Conservation (phyloP, 2,113 vertebrate genomes). For the Meriones unguiculatus region DNA sequence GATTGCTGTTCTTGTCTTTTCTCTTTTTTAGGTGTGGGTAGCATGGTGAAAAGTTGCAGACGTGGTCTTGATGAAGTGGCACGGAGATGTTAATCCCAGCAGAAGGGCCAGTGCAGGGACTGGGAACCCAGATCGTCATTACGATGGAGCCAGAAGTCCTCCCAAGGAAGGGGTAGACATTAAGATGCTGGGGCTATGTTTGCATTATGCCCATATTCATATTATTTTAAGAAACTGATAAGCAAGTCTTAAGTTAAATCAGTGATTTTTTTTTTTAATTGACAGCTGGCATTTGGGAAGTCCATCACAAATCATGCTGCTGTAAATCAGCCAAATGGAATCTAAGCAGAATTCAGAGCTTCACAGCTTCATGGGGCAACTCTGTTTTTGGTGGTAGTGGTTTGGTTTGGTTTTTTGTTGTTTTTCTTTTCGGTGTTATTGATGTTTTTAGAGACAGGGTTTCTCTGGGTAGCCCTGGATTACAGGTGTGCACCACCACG, state of each 20-base stretch:
- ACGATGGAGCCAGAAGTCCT: neutral
- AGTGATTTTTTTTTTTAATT: neutral
- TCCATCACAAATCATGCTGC: neutral
- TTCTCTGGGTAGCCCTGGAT: neutral
- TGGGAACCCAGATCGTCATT: neutral
- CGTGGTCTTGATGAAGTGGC: neutral
- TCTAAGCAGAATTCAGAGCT: neutral
- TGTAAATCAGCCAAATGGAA: neutral
- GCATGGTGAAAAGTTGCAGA: neutral
- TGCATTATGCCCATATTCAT: neutral
- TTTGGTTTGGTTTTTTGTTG: too few relatives aligned
- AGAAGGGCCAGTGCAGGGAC: neutral
- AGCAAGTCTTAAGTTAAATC: neutral
- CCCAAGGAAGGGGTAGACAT: neutral
- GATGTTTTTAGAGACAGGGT: neutral
- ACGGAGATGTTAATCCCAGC: neutral
- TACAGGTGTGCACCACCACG: neutral
- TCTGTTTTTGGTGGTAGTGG: too few relatives aligned
- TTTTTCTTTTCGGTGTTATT: too few relatives aligned
- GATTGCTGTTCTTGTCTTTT: neutral
- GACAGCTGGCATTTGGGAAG: neutral
- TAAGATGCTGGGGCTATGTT: neutral
- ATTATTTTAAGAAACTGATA: neutral
- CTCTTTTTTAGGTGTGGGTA: neutral
- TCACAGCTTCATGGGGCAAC: neutral